These are phyloP conservation scores for Mobula hypostoma DNA, from an alignment of 2,113 vertebrate species.

Conservation along the genomic window DNA sequence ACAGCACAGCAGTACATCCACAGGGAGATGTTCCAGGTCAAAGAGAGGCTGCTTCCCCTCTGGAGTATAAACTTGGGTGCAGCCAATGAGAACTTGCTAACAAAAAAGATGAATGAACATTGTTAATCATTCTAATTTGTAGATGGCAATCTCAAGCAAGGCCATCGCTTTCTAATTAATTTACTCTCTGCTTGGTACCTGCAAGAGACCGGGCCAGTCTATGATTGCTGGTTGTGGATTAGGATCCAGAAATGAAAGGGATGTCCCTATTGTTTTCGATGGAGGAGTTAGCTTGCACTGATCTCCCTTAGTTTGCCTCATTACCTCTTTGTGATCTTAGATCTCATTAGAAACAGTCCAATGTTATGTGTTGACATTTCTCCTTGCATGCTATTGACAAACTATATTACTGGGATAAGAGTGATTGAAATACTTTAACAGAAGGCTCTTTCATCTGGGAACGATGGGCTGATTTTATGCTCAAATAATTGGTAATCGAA, in stretches of 20 bases:
- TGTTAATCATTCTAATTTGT: conserved; percentile 5
- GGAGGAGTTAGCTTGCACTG: neutral
- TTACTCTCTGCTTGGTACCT: neutral
- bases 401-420: neutral
- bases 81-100: neutral
- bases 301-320: neutral
- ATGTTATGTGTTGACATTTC: neutral
- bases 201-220: neutral
- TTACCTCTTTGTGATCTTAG: neutral
- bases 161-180: neutral
- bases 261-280: neutral
- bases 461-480: neutral
- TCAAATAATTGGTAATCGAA: neutral
- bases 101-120: neutral
- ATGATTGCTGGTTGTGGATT: neutral
- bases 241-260: neutral
- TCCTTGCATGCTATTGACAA: neutral
- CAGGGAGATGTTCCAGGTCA: neutral
- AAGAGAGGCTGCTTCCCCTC: conserved; percentile 17
- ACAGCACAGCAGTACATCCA: neutral
- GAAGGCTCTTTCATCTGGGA: neutral
- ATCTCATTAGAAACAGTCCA: neutral
- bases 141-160: neutral
- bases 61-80: neutral
- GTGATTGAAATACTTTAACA: neutral